A percentile compares a stretch with the other conserved stretches of the same genome.
Evolutionary conservation across 2,113 vertebrate species (phyloP).

Genomic region (Cyphomyrus discorhynchus): DNA sequence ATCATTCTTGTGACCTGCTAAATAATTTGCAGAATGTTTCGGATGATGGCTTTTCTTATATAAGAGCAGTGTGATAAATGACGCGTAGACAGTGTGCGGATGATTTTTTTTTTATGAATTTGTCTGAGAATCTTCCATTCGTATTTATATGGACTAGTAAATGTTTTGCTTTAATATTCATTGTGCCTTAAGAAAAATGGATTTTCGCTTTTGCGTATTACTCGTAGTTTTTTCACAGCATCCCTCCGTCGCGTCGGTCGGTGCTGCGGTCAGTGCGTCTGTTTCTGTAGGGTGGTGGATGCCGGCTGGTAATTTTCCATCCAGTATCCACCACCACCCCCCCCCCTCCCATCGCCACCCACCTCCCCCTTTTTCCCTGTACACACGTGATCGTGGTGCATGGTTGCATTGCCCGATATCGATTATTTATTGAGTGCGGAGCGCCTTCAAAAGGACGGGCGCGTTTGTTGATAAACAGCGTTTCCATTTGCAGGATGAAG

Average conservation of each 20-base stretch:
- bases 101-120: neutral
- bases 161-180: neutral
- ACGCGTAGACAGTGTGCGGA: neutral
- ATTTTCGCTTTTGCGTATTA: neutral
- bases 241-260: neutral
- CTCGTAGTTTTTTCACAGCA: neutral
- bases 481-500: conserved; percentile 39
- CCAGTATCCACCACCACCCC: conserved; percentile 55
- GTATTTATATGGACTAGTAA: neutral
- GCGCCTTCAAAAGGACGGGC: neutral
- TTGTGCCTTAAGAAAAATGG: neutral
- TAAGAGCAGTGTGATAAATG: neutral
- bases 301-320: conserved; percentile 85
- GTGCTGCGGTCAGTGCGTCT: neutral
- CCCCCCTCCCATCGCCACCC: conserved; percentile 68
- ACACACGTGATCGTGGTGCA: conserved; percentile 30
- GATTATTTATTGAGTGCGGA: conserved; percentile 29
- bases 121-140: neutral
- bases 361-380: conserved; percentile 69
- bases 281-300: conserved; percentile 13
- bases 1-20: neutral
- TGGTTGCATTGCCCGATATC: conserved; percentile 36
- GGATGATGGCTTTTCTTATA: neutral
- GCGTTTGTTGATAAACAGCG: neutral
- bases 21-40: neutral